Percentiles rank a stretch among this genome's conserved stretches.
Evolutionary conservation across 2,888 invertebrate genomes (phyloP).

Genomic region (Morpho achilles): DNA sequence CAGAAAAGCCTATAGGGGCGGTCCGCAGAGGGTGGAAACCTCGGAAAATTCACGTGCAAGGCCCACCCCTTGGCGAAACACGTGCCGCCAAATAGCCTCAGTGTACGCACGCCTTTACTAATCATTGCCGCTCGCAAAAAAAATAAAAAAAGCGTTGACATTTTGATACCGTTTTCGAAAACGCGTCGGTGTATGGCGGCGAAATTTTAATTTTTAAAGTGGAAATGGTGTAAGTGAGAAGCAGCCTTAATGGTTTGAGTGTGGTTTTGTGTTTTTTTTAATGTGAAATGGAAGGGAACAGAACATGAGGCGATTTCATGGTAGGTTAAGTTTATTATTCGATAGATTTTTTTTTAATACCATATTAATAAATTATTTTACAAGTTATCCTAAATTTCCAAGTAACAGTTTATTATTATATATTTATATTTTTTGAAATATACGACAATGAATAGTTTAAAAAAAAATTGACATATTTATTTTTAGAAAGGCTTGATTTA

Average conservation of each 20-base stretch:
- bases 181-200: slow-evolving; percentile 26
- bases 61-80: slow-evolving; percentile 67
- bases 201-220: slow-evolving; percentile 38
- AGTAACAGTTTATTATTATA: no score
- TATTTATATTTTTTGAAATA: no score
- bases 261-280: slow-evolving; percentile 44
- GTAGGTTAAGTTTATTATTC: slow-evolving; percentile 54
- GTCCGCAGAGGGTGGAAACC: slow-evolving; percentile 78
- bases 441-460: no score
- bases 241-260: slow-evolving; percentile 49
- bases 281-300: slow-evolving; percentile 66
- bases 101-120: slow-evolving; percentile 69
- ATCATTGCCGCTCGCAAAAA: slow-evolving; percentile 69
- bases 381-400: no score
- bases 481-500: no score
- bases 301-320: slow-evolving; percentile 73
- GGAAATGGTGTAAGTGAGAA: slow-evolving; percentile 58
- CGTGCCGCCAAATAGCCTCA: slow-evolving; percentile 74
- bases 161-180: slow-evolving; percentile 52
- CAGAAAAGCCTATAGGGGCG: slow-evolving; percentile 80
- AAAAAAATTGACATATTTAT: no score
- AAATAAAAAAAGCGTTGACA: slow-evolving; percentile 51
- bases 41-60: slow-evolving; percentile 77
- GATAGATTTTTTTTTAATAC: no score
- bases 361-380: no score